Conservation (phyloP, 1,140 invertebrate species). For the Micrasema minimum region DNA sequence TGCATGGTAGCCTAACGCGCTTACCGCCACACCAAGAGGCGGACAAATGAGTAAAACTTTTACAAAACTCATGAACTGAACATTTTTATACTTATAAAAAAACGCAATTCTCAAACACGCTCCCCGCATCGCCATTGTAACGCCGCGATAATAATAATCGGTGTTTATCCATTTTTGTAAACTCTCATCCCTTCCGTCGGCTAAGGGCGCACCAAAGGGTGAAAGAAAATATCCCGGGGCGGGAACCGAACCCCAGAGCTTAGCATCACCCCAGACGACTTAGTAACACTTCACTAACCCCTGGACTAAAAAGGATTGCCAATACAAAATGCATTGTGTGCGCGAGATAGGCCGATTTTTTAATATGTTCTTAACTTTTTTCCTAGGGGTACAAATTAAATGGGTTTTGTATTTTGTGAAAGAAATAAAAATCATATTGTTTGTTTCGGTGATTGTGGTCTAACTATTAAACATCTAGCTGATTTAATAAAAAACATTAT, state of each 20-base stretch:
- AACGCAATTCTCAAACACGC: background rate
- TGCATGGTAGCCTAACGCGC: too few relatives aligned
- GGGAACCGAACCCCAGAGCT: slow-evolving; percentile 18
- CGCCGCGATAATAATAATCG: slow-evolving; percentile 21
- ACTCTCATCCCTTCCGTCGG: slow-evolving; percentile 14
- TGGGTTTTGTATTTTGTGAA: too few relatives aligned
- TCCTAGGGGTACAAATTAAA: background rate
- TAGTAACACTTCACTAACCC: slow-evolving; percentile 48
- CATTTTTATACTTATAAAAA: background rate
- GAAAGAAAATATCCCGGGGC: slow-evolving; percentile 22
- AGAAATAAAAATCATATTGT: too few relatives aligned
- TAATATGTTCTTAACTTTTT: background rate
- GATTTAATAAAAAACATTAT: too few relatives aligned
- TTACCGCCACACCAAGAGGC: too few relatives aligned
- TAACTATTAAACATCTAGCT: too few relatives aligned
- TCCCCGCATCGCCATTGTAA: background rate
- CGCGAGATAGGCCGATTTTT: background rate
- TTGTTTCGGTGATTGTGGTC: too few relatives aligned
- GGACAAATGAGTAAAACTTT: too few relatives aligned
- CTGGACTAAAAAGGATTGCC: slow-evolving; percentile 34
- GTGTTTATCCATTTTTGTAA: slow-evolving; percentile 9
- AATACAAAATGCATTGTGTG: slow-evolving; percentile 46
- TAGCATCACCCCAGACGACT: slow-evolving; percentile 41
- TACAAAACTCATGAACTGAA: background rate
- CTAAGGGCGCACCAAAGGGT: slow-evolving; percentile 10